A percentile compares a stretch with the other conserved stretches of the same genome.
Evolutionary conservation across 2,113 vertebrate genomes (phyloP).

Genomic region (Carlito syrichta): DNA sequence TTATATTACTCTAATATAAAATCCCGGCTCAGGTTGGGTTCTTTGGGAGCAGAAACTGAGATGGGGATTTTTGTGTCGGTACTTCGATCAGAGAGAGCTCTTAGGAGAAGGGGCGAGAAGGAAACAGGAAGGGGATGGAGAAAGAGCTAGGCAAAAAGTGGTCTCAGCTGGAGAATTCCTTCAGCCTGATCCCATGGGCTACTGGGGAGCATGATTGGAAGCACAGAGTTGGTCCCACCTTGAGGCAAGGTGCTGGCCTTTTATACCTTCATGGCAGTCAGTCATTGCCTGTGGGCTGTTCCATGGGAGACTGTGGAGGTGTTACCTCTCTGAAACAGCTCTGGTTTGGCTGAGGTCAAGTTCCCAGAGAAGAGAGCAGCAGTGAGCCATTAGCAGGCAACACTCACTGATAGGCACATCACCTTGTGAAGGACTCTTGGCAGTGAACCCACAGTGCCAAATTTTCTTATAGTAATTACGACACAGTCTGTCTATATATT

Average conservation of each 20-base stretch:
- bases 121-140: not conserved
- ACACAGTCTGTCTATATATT: not conserved
- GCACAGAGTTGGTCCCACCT: not conserved
- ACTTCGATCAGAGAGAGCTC: not conserved
- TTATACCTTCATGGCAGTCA: not conserved
- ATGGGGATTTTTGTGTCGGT: not conserved
- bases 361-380: constrained; percentile 2
- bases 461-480: constrained; percentile 9
- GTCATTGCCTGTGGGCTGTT: not conserved
- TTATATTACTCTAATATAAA: not conserved
- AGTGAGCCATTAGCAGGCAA: not conserved
- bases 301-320: not conserved
- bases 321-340: not conserved
- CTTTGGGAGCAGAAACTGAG: not conserved
- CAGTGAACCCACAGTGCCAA: not conserved
- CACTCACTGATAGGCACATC: not conserved
- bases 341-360: constrained; percentile 15
- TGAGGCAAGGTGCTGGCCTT: not conserved
- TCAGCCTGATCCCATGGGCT: not conserved
- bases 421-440: not conserved
- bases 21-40: not conserved
- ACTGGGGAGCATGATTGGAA: not conserved
- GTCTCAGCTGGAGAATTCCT: not conserved
- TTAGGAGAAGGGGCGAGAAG: not conserved
- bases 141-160: not conserved